phyloP scores from a whole-genome alignment of 2,888 invertebrate genomes.

The Uropetala carovei region DNA sequence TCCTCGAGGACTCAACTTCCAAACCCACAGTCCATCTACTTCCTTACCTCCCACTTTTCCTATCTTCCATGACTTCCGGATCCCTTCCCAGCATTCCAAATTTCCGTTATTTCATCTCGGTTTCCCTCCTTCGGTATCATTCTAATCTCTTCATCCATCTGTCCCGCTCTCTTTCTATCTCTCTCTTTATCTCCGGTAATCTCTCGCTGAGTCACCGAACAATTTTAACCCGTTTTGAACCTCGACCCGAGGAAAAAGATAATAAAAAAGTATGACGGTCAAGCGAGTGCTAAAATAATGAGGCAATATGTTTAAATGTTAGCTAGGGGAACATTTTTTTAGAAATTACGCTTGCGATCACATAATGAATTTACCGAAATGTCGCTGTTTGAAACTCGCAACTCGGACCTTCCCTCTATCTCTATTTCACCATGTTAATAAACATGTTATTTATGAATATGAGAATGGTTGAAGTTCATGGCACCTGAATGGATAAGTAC shows the following conservation, averaged over 20 bases:
- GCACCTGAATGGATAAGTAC: no score
- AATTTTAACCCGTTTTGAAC: background rate
- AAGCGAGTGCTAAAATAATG: no score
- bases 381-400: background rate
- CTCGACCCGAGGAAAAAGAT: background rate
- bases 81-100: constrained; percentile 42
- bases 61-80: background rate
- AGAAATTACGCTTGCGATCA: background rate
- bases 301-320: no score
- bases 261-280: no score
- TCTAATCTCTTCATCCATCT: constrained; percentile 21
- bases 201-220: background rate
- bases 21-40: background rate
- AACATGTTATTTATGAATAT: no score
- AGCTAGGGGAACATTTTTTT: no score
- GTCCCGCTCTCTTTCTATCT: background rate
- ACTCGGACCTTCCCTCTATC: no score
- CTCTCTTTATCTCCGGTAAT: background rate
- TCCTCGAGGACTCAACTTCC: constrained; percentile 1
- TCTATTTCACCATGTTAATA: no score
- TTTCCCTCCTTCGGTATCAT: constrained; percentile 57
- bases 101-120: constrained; percentile 32
- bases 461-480: no score
- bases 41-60: constrained; percentile 23
- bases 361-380: background rate